Base-by-base conservation (phyloP, 1,140 invertebrate species). In the Camponotus floridanus region DNA sequence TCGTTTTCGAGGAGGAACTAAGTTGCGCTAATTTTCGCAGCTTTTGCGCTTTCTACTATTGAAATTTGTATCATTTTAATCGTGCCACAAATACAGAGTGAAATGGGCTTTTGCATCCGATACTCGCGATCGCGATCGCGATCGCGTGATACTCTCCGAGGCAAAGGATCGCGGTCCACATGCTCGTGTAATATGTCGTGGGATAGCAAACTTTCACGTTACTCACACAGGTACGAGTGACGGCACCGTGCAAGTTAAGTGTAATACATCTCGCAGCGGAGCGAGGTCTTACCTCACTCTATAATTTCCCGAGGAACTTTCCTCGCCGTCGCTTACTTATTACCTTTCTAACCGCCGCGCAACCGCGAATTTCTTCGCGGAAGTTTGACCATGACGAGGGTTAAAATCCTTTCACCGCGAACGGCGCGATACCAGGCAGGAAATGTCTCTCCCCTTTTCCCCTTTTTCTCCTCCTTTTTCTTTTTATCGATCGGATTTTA, bases 231-330 rank as follows among this genome's bases (percentile, higher is more conserved):
- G 26, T 26, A 59, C 13, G 61, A 67, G 85, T 88, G 90, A 91
- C 92, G 91, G 88, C 76, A 80, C 55, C 62, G 67, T 26, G 88
- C 84, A 88, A 74, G 88, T 90, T 91, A 91, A 89, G 84, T 88
- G 91, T 91, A 92, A 91, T 92, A 86, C 89, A 92, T 86, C 89
- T 74, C 61, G 36, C 42, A 26, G 45, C 76, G 62, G 21, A 33
- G 59, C 71, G 31, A n/a, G 45, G 88, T 93, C 92, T 93, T 93
- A 93, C 91, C 89, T 93, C 90, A 93, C 90, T 91, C 85, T 9
- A 62, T 85, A 79, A 85, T 81, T 90, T 90, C 80, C 74, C 45
- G 18, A 61, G 68, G 45, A 83, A 92, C 92, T 92, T 92, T 92
- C 88, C 87, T 91, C 71, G 86, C 83, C 73, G 85, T 89, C 68